Percentiles rank a stretch among this genome's conserved stretches.
Conservation (phyloP, 2,797 vertebrate genomes). For the Huso huso region DNA sequence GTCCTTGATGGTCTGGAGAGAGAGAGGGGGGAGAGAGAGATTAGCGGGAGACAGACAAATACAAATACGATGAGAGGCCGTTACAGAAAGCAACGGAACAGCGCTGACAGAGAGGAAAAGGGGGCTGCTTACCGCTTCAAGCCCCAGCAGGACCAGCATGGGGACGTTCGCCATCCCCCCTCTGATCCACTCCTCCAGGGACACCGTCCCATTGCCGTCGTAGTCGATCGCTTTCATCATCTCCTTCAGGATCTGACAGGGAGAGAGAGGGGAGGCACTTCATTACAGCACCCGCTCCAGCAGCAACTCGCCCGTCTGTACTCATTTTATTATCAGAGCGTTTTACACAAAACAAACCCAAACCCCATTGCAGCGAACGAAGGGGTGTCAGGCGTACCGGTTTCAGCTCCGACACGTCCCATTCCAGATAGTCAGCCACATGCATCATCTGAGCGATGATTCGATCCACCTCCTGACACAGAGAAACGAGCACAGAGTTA, state of each 20-base stretch:
- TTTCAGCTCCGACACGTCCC: constrained; percentile 86
- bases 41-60: no score
- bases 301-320: neutral
- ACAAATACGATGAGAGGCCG: neutral
- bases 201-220: constrained; percentile 80
- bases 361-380: neutral
- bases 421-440: constrained; percentile 83
- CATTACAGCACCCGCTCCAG: neutral
- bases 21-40: neutral
- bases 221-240: constrained; percentile 90
- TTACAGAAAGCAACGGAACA: neutral
- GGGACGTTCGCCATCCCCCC: constrained; percentile 87
- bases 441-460: constrained; percentile 93
- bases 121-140: constrained; percentile 56
- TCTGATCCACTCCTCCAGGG: constrained; percentile 81
- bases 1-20: constrained; percentile 69
- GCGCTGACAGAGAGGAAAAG: neutral
- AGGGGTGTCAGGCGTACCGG: constrained; percentile 56
- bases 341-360: neutral
- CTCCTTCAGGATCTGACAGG: constrained; percentile 76
- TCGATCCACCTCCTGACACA: constrained; percentile 78
- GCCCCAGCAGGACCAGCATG: constrained; percentile 77
- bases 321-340: neutral
- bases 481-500: constrained; percentile 12
- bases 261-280: constrained; percentile 16